Percentiles rank a stretch among this genome's conserved stretches.
phyloP scores from a whole-genome alignment of 2,888 invertebrate species.

The Helicoverpa assulta region DNA sequence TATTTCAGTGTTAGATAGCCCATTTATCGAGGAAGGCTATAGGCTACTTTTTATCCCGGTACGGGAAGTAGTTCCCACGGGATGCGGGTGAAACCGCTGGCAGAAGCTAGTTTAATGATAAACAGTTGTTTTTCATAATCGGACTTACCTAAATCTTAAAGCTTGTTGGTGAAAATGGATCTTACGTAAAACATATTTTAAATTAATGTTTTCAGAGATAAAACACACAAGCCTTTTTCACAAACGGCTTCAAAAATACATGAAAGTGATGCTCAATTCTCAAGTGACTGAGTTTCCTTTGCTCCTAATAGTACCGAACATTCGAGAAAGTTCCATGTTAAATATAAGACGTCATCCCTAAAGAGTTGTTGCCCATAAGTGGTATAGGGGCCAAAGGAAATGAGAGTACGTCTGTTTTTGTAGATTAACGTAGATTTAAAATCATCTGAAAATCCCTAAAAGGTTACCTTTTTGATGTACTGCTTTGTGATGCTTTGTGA shows the following conservation, averaged over 20 bases:
- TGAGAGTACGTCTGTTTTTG: slow-evolving; percentile 24
- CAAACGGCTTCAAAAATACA: slow-evolving; percentile 39
- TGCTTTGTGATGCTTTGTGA: no score
- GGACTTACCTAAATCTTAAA: no score
- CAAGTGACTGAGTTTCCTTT: slow-evolving; percentile 49
- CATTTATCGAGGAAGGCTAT: no score
- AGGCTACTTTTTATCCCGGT: no score
- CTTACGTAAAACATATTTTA: background rate
- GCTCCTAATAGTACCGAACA: slow-evolving; percentile 27
- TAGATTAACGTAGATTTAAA: background rate
- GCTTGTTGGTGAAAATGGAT: no score
- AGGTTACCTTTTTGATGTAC: no score
- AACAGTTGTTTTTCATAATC: no score
- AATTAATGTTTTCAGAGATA: background rate
- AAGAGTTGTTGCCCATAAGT: slow-evolving; percentile 45
- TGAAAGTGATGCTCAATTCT: slow-evolving; percentile 51
- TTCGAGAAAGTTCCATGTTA: slow-evolving; percentile 42
- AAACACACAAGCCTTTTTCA: background rate
- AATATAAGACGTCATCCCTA: slow-evolving; percentile 47
- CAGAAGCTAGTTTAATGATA: no score
- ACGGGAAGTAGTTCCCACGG: no score
- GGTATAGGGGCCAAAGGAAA: slow-evolving; percentile 9
- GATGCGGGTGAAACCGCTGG: no score
- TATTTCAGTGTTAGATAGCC: no score
- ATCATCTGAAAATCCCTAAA: background rate